Base-by-base conservation (phyloP, 2,888 invertebrate genomes). In the Atherix ibis region DNA sequence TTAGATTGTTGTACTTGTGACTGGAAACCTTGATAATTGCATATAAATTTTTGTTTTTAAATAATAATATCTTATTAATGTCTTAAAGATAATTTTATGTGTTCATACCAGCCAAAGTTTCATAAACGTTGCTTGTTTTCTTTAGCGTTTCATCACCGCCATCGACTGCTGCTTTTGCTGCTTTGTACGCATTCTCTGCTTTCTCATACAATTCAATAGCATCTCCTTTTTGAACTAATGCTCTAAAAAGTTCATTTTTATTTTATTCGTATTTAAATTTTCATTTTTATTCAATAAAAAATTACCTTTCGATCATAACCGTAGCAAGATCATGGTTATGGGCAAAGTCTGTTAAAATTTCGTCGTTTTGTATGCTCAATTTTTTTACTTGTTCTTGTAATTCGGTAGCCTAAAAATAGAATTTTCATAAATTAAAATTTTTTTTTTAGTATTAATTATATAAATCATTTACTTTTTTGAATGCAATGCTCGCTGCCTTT, bases 1-100 rank as follows among this genome's bases (percentile, higher is more conserved):
- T 84, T 80, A 38, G 85, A 91, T 42, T 78, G 76, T 44, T 84
- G 76, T 2, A 94, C 89, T 60, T 87, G 77, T 37, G 80, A 73
- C 54, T 92, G 88, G 65, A 95, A 97, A 53, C 80, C 84, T 82
- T 49, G 32, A 49, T 49, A 44, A n/a, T n/a, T n/a, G n/a, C n/a
- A n/a, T n/a, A n/a, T n/a, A n/a, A n/a, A n/a, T n/a, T n/a, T n/a
- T n/a, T n/a, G n/a, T 37, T 14, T 19, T 16, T 4, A 22, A 26
- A 9, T 27, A 27, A 27, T n/a, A 35, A 17, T n/a, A 32, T 5
- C 3, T 3, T 9, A 27, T 12, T 12, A 27, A 18, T 26, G 4
- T 22, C 18, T 32, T 16, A 8, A 14, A 4, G 18, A 10, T 15
- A 15, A 5, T 17, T 5, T 17, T 9, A 26, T n/a, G 4, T 31